A percentile compares a stretch with the other conserved stretches of the same genome.
Evolutionary conservation across 2,113 vertebrate genomes (phyloP).

Genomic region (Cheilinus undulatus): DNA sequence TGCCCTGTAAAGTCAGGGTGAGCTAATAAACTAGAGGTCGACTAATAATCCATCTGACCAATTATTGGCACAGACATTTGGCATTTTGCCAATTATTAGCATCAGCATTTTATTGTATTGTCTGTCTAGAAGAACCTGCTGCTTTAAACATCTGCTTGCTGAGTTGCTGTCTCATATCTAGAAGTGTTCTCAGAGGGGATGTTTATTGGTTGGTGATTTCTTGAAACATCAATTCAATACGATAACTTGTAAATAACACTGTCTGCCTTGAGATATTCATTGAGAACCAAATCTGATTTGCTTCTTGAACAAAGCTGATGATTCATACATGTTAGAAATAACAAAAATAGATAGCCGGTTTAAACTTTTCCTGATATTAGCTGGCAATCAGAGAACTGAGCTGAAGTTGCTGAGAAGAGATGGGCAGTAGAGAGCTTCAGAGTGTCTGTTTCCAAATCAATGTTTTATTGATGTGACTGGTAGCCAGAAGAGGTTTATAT

Average conservation of each 20-base stretch:
- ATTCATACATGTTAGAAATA: neutral
- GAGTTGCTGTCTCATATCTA: neutral
- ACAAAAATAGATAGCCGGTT: neutral
- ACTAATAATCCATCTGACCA: no score
- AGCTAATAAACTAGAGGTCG: no score
- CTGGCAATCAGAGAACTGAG: no score
- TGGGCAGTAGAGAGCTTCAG: slow-evolving; percentile 18
- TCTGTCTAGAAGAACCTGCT: no score
- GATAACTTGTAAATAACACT: neutral
- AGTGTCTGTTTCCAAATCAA: slow-evolving; percentile 52
- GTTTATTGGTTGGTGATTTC: neutral
- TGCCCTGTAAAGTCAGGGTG: no score
- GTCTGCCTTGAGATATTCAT: neutral
- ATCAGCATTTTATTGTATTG: no score
- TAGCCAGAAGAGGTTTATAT: slow-evolving; percentile 61
- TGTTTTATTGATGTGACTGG: slow-evolving; percentile 57
- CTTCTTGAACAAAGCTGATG: neutral
- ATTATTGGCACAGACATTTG: no score
- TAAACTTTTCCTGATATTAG: slow-evolving; percentile 15
- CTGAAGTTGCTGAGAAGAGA: neutral
- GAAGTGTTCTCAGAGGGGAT: neutral
- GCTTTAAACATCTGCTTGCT: neutral
- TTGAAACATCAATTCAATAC: neutral
- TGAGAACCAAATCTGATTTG: neutral
- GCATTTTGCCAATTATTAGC: no score